Percentiles rank a stretch among this genome's conserved stretches.
Evolutionary conservation across 2,797 vertebrate genomes (phyloP).

Genomic region (Leptatherina wallacei): DNA sequence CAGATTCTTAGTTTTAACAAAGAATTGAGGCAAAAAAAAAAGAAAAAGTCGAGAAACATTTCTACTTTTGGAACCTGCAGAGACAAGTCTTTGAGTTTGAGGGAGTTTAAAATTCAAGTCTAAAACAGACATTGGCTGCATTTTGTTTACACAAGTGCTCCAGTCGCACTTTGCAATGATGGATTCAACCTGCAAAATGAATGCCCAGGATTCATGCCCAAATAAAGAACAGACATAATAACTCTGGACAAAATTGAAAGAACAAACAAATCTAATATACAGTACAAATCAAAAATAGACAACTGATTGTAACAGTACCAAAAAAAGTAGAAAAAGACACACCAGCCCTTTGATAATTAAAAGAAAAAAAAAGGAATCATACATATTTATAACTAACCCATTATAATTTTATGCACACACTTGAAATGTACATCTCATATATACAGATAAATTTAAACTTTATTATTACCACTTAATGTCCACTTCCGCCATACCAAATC

Average conservation of each 20-base stretch:
- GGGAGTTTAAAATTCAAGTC: not conserved
- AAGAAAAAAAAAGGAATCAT: constrained; percentile 55
- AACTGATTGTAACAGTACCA: constrained; percentile 80
- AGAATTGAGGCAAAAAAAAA: constrained; percentile 20
- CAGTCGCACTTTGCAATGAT: constrained; percentile 38
- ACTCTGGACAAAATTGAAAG: constrained; percentile 50
- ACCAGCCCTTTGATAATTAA: constrained; percentile 79
- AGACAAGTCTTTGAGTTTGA: constrained; percentile 7
- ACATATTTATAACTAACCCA: constrained; percentile 49
- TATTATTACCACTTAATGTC: constrained; percentile 47
- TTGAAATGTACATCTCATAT: constrained; percentile 68
- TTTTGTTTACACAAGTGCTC: constrained; percentile 34
- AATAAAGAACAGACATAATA: constrained; percentile 50
- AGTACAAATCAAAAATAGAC: constrained; percentile 66
- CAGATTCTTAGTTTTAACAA: constrained; percentile 33
- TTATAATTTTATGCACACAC: constrained; percentile 47
- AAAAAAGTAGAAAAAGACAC: constrained; percentile 69
- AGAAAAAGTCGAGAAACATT: constrained; percentile 14
- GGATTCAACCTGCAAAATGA: constrained; percentile 50
- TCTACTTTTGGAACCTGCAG: not conserved
- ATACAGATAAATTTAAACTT: constrained; percentile 61
- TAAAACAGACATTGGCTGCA: constrained; percentile 36
- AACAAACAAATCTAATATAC: constrained; percentile 54
- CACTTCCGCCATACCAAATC: constrained; percentile 23
- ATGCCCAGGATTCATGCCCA: constrained; percentile 67